Conservation (phyloP, 2,113 vertebrate genomes). For the Okapia johnstoni region DNA sequence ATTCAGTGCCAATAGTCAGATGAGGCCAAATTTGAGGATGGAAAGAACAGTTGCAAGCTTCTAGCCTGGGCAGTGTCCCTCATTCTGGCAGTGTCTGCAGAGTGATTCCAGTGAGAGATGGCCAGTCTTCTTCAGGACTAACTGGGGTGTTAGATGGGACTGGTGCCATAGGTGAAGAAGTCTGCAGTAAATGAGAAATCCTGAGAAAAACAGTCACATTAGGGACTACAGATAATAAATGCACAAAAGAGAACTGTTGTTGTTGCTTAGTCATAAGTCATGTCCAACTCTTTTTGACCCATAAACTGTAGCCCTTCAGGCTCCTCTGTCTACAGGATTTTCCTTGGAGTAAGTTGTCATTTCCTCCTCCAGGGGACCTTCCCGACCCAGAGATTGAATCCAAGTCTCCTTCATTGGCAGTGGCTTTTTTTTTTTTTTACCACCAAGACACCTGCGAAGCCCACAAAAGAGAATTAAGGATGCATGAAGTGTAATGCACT, state of each 20-base stretch:
- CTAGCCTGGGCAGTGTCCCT: background rate
- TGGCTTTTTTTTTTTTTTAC: background rate
- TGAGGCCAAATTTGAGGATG: background rate
- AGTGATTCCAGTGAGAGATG: background rate
- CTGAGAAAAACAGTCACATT: background rate
- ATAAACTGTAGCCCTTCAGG: background rate
- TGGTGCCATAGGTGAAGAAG: background rate
- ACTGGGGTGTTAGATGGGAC: no score
- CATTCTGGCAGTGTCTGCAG: background rate
- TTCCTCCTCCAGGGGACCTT: background rate
- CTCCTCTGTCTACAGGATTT: background rate
- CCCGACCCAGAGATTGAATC: background rate
- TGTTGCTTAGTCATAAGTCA: background rate
- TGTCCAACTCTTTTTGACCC: background rate
- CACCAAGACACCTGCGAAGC: background rate
- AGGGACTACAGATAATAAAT: background rate
- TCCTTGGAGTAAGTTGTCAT: background rate
- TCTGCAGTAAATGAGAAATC: background rate
- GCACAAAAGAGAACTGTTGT: background rate
- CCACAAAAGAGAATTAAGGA: background rate
- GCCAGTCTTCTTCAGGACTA: background rate
- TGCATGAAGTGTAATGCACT: background rate
- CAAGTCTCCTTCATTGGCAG: background rate
- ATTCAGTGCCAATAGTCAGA: background rate
- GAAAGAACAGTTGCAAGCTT: background rate